Evolutionary conservation across 2,113 vertebrate genomes (phyloP).

Genomic region (Calypte anna): DNA sequence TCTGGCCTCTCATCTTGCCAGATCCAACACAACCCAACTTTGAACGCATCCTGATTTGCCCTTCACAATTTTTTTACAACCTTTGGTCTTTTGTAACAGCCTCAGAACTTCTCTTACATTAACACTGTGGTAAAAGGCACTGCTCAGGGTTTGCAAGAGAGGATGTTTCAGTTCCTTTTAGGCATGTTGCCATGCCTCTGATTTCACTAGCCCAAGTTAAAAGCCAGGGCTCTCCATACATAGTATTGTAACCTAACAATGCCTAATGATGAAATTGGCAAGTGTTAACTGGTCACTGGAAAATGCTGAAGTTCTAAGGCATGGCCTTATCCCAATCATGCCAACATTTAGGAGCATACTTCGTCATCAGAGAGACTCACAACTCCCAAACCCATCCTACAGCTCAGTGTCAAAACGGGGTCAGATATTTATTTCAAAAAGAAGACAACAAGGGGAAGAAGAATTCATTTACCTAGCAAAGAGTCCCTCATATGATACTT

Average conservation of each 20-base stretch:
- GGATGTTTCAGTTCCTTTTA: neutral
- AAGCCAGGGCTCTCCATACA: neutral
- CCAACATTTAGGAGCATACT: neutral
- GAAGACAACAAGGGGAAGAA: neutral
- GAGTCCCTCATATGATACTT: neutral
- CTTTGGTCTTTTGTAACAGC: neutral
- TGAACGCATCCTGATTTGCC: neutral
- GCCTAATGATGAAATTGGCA: neutral
- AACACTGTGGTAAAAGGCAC: neutral
- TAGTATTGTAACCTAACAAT: neutral
- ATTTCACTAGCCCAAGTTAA: neutral
- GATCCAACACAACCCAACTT: neutral
- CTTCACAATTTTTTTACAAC: slow-evolving; percentile 7
- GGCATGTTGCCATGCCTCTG: neutral
- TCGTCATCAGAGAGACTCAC: neutral
- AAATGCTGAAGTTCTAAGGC: neutral
- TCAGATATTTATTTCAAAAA: neutral
- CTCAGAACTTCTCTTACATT: neutral
- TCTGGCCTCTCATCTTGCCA: slow-evolving; percentile 15
- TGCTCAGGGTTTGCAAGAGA: neutral
- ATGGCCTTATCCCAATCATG: neutral
- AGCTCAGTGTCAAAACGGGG: neutral
- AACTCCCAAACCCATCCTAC: neutral
- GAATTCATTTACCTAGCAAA: neutral
- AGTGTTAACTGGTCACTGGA: neutral